Evolutionary conservation across 2,888 invertebrate genomes (phyloP), one percentile per base, ranked within the genome.

Genomic region (Plagodis pulveraria): DNA sequence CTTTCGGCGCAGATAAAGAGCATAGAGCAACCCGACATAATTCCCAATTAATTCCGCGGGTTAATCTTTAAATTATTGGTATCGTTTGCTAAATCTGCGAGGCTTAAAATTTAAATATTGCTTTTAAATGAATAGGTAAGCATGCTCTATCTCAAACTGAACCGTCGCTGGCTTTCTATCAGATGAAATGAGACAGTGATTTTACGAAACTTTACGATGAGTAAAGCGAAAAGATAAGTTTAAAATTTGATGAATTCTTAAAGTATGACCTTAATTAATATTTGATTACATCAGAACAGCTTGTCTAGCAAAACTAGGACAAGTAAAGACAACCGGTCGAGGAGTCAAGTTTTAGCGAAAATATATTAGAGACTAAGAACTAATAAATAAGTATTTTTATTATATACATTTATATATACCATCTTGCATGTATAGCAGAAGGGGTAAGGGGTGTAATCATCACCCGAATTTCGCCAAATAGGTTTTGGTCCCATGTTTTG

Each of bases 1-100:
- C 50, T 60, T 56, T 52, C 11, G 10, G 51, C 45, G 22, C 44
- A 48, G 60, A 60, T 60, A 60, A 60, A 55, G 51, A 60, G 52
- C 55, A 59, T 59, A 55, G 51, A 48, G 55, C 48, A 55, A 44
- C 55, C 48, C 59, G 47, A 10, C 40, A 47, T 55, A 44, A 55
- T 49, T 35, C 60, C 60, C 49, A 40, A 6, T 48, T 55, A 51
- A 59, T 55, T 50, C 56, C 12, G 51, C 43, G 45, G 47, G 56
- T 52, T 40, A 51, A 49, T 46, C 55, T 55, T 52, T 51, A 47
- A 56, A 60, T 56, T 54, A 43, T 55, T 59, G 35, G 50, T 47
- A 50, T 48, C 47, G 38, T 59, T 59, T 47, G 55, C 41, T 12
- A 47, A 49, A 53, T 50, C 53, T 22, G 34, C 7, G 10, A 12